Base-by-base conservation (phyloP, 1,140 invertebrate genomes). In the Dermatophagoides farinae region DNA sequence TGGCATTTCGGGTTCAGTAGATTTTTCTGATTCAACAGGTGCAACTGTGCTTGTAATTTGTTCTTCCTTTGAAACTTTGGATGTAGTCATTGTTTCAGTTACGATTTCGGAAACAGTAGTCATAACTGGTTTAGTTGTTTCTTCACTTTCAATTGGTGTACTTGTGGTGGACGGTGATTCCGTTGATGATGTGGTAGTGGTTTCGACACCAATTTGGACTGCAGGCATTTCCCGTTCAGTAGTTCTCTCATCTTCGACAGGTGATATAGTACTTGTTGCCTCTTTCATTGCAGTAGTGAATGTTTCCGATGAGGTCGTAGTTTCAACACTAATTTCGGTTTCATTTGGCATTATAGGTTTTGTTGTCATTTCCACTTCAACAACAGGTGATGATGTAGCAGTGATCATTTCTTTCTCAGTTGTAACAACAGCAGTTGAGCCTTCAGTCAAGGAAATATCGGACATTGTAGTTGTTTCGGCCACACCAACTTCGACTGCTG, bases 51-150 rank as follows among this genome's bases (percentile, higher is more conserved):
- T n/a, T n/a, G n/a, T n/a, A n/a, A n/a, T n/a, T n/a, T n/a, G n/a
- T n/a, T n/a, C n/a, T n/a, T n/a, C n/a, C n/a, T n/a, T n/a, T n/a
- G n/a, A n/a, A n/a, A n/a, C n/a, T n/a, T n/a, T n/a, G n/a, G n/a
- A n/a, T n/a, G n/a, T n/a, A n/a, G n/a, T n/a, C n/a, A n/a, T 40
- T 61, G 31, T 20, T 43, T 9, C n/a, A 25, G 25, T 23, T 16
- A 18, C 31, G 18, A 49, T 40, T 20, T 40, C 49, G 38, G 57
- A 38, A 31, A 47, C 51, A 41, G 31, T 0, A 12, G 58, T 60
- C 23, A 39, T 11, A 23, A 23, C 4, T 38, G 44, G 22, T 62
- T 67, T 69, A 51, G 66, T 62, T 47, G 63, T 12, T 55, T 55
- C 38, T 55, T 43, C 12, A 39, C 12, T 6, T 25, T 12, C 23